Evolutionary conservation across 1,140 invertebrate species (phyloP).

Genomic region (Cydia strobilella): DNA sequence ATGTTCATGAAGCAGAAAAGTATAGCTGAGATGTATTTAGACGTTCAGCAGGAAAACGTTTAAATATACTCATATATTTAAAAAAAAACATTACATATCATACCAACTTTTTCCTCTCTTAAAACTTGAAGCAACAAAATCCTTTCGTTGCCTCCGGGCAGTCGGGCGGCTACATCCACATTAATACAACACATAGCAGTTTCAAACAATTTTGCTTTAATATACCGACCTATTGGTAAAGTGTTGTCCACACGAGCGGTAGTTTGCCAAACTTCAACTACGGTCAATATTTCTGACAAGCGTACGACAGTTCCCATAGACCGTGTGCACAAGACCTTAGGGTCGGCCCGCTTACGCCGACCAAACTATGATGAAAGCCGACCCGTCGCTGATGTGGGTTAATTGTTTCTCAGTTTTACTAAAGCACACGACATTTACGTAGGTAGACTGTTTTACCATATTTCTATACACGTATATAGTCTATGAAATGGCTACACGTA

Average conservation of each 20-base stretch:
- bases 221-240: conserved; percentile 30
- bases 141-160: neutral
- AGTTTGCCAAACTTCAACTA: conserved; percentile 14
- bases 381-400: conserved; percentile 29
- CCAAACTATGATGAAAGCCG: conserved; percentile 28
- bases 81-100: no score
- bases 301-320: neutral
- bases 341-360: conserved; percentile 16
- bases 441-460: conserved; percentile 12
- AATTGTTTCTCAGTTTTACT: conserved; percentile 26
- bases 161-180: neutral
- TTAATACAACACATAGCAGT: conserved; percentile 24
- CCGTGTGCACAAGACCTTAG: conserved; percentile 11
- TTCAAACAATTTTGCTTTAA: conserved; percentile 26
- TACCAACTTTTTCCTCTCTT: neutral
- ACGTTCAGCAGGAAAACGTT: no score
- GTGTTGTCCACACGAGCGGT: neutral
- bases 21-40: no score
- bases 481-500: neutral
- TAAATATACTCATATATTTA: no score
- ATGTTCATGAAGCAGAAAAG: no score
- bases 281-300: conserved; percentile 3
- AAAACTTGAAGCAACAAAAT: conserved; percentile 14
- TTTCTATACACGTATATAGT: neutral
- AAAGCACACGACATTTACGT: conserved; percentile 28